Conservation (phyloP, 1,140 invertebrate genomes). For the Littorina saxatilis region DNA sequence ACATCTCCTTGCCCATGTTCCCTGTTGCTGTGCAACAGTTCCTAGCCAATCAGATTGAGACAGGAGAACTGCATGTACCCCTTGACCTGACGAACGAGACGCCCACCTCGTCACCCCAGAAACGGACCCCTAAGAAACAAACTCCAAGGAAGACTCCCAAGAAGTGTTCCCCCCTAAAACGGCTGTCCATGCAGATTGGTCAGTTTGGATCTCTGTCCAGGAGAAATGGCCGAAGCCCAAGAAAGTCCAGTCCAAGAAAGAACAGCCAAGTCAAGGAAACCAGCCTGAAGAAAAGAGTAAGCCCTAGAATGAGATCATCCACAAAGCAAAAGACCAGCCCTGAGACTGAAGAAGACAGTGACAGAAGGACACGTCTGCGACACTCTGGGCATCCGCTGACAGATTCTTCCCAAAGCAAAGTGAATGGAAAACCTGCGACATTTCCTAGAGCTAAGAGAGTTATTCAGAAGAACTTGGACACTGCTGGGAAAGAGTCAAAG, state of each 20-base stretch:
- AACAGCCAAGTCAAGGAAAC: neutral
- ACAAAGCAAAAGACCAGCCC: too few relatives aligned
- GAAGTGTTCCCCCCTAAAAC: neutral
- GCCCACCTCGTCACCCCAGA: neutral
- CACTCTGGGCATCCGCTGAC: too few relatives aligned
- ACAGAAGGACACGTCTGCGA: too few relatives aligned
- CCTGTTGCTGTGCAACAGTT: conserved; percentile 19
- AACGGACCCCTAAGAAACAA: neutral
- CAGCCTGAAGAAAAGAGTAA: neutral
- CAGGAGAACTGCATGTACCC: conserved; percentile 21
- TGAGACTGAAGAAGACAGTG: too few relatives aligned
- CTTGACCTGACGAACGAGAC: conserved; percentile 1
- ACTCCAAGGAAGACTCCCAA: neutral
- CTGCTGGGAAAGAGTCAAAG: too few relatives aligned
- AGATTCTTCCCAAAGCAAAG: too few relatives aligned
- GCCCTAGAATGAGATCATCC: too few relatives aligned
- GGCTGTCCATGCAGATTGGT: neutral
- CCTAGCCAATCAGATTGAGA: conserved; percentile 9
- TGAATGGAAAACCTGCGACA: too few relatives aligned
- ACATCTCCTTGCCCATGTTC: conserved; percentile 24
- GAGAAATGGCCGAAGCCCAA: neutral
- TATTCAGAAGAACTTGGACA: too few relatives aligned
- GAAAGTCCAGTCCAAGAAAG: neutral
- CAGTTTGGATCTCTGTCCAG: neutral
- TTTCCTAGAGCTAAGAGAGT: too few relatives aligned